phyloP scores from a whole-genome alignment of 2,888 invertebrate species.

The Nymphalis urticae region DNA sequence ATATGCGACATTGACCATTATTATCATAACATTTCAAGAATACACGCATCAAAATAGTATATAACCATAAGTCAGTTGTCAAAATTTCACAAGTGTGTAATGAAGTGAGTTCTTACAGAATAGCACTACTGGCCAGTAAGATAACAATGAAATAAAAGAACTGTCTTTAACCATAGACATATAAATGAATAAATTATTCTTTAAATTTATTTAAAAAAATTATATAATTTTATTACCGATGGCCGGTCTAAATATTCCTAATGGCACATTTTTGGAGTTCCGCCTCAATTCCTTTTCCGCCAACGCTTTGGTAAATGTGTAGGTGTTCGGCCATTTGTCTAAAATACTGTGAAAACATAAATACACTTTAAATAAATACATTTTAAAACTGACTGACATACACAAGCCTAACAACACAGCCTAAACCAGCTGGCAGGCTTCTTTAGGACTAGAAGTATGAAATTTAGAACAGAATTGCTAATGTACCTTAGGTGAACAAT shows the following conservation, averaged over 20 bases:
- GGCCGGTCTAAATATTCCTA: conserved; percentile 91
- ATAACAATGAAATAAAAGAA: no score
- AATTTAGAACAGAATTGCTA: background rate
- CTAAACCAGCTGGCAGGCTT: no score
- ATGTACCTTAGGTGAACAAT: no score
- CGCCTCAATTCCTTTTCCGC: conserved; percentile 86
- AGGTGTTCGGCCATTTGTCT: conserved; percentile 90
- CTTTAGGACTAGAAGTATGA: background rate
- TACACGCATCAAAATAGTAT: no score
- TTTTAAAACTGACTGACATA: background rate
- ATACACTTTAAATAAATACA: background rate
- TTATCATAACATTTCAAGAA: no score
- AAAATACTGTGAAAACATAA: conserved; percentile 70
- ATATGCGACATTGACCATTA: no score
- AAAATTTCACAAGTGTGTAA: no score
- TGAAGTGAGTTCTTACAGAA: no score
- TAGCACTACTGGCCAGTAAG: no score
- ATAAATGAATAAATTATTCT: background rate
- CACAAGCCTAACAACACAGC: background rate
- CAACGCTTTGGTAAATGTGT: conserved; percentile 92
- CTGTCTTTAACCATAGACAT: no score
- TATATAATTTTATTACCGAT: conserved; percentile 78
- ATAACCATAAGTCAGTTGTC: no score
- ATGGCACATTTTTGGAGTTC: conserved; percentile 83
- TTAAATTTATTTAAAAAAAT: background rate